Evolutionary conservation across 1,140 invertebrate genomes (phyloP), one percentile per base, ranked within the genome.

Genomic region (Daktulosphaira vitifoliae): DNA sequence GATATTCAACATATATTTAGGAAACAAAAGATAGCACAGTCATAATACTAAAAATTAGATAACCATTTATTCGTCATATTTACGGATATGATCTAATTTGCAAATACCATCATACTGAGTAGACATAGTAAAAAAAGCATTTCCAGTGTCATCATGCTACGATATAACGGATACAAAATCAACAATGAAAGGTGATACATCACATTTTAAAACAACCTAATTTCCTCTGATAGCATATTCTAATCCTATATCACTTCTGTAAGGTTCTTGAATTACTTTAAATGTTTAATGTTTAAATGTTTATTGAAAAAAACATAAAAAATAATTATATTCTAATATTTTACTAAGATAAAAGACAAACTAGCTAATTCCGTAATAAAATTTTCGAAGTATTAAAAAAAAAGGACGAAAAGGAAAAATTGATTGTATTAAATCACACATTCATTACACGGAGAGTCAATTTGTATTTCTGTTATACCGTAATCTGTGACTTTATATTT

Each of bases 141-240:
- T 67, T 42, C 65, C 65, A 18, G 50, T n/a, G 29, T 65, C 67
- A 18, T 66, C 66, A 89, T 81, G 85, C 92, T 92, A 96, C 48
- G 85, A 84, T 39, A 89, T 81, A 52, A 95, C 88, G 68, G 82
- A 82, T 59, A 96, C 85, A 75, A 93, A 95, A 77, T 95, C 90
- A 29, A 88, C 88, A 52, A 94, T 90, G 75, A 92, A 95, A 22
- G 87, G 89, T 22, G 92, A 92, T 70, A 96, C 90, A 73, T 87
- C 84, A 78, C 92, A 96, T 75, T 91, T 92, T 52, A 97, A 79
- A 69, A 96, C 85, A 15, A 91, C 92, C 44, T 90, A 87, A 76
- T 95, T 94, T 54, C 90, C 91, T 74, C 86, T 83, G 71, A 94
- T 94, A 6, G 92, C 90, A 78, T 92, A 95, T 68, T 92, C 91